phyloP scores from a whole-genome alignment of 2,888 invertebrate species.

The Ryuthela nishihirai region DNA sequence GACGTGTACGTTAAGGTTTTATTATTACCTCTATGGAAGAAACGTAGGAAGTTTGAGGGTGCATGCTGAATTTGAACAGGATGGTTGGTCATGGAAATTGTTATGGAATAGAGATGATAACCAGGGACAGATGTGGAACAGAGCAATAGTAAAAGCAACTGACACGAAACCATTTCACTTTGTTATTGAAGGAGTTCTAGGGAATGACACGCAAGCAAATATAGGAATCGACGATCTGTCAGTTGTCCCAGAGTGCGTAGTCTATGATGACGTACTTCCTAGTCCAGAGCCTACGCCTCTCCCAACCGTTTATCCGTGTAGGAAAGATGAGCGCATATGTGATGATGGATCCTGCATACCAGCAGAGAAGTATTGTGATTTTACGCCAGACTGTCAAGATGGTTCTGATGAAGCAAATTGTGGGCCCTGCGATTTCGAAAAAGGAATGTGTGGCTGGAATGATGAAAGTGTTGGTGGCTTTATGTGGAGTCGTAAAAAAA shows the following conservation, averaged over 20 bases:
- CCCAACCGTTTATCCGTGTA: constrained; percentile 23
- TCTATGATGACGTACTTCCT: constrained; percentile 11
- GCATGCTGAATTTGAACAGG: constrained; percentile 24
- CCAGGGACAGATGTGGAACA: constrained; percentile 30
- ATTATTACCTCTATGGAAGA: constrained; percentile 28
- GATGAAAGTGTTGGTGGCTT: constrained; percentile 9
- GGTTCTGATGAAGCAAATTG: constrained; percentile 38
- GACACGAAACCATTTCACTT: constrained; percentile 23
- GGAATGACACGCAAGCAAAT: constrained; percentile 1
- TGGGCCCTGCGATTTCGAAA: constrained; percentile 35
- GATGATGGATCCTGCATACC: constrained; percentile 22
- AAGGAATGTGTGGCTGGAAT: constrained; percentile 38
- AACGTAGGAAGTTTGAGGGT: constrained; percentile 10
- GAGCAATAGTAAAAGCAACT: constrained; percentile 10
- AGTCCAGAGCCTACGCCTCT: constrained; percentile 18
- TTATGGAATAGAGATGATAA: constrained; percentile 11
- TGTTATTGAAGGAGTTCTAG: constrained; percentile 30
- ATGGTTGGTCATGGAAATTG: constrained; percentile 19
- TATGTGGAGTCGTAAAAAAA: constrained; percentile 12
- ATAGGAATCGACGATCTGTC: constrained; percentile 40
- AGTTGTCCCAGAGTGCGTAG: constrained; percentile 20
- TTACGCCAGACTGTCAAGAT: constrained; percentile 29
- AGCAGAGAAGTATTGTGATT: constrained; percentile 31
- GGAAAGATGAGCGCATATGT: constrained; percentile 15
- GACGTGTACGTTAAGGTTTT: constrained; percentile 27